Percentiles rank a stretch among this genome's conserved stretches.
phyloP scores from a whole-genome alignment of 2,797 vertebrate genomes.

The Rhinogobio ventralis region DNA sequence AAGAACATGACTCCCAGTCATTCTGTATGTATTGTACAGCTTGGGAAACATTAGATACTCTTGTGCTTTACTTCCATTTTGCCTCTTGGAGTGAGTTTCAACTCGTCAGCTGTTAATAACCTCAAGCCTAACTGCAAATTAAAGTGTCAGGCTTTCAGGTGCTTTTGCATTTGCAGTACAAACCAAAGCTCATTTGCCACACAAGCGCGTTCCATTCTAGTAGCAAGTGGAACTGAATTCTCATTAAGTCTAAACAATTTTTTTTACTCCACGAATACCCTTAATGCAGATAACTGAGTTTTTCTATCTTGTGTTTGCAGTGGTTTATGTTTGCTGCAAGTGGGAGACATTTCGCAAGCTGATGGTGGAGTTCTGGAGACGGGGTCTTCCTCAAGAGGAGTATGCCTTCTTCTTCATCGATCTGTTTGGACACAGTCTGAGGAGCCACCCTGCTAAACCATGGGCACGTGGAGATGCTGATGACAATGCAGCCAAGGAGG shows the following conservation, averaged over 20 bases:
- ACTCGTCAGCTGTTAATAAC: neutral
- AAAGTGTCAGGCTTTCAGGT: slow-evolving; percentile 25
- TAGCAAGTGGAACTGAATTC: slow-evolving; percentile 9
- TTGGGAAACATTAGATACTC: neutral
- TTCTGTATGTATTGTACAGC: too few species aligned
- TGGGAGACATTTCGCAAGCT: slow-evolving; percentile 81
- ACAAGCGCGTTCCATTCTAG: neutral
- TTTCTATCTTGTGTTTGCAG: slow-evolving; percentile 68
- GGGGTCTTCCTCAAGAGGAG: slow-evolving; percentile 78
- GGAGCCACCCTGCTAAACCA: slow-evolving; percentile 70
- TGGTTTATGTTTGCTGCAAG: slow-evolving; percentile 88
- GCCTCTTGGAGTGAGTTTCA: slow-evolving; percentile 1
- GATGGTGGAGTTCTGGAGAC: slow-evolving; percentile 81
- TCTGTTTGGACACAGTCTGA: slow-evolving; percentile 83
- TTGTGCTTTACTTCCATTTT: neutral
- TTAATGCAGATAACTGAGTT: neutral
- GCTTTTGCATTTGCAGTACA: slow-evolving; percentile 12
- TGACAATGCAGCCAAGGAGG: slow-evolving; percentile 75
- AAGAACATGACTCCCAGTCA: neutral
- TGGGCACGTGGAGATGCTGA: slow-evolving; percentile 83
- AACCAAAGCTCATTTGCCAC: slow-evolving; percentile 9
- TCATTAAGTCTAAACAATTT: slow-evolving; percentile 2
- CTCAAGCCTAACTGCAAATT: slow-evolving; percentile 17
- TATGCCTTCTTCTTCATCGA: slow-evolving; percentile 92
- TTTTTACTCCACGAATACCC: neutral